phyloP scores from a whole-genome alignment of 2,113 vertebrate species.

The Gymnobelideus leadbeateri region DNA sequence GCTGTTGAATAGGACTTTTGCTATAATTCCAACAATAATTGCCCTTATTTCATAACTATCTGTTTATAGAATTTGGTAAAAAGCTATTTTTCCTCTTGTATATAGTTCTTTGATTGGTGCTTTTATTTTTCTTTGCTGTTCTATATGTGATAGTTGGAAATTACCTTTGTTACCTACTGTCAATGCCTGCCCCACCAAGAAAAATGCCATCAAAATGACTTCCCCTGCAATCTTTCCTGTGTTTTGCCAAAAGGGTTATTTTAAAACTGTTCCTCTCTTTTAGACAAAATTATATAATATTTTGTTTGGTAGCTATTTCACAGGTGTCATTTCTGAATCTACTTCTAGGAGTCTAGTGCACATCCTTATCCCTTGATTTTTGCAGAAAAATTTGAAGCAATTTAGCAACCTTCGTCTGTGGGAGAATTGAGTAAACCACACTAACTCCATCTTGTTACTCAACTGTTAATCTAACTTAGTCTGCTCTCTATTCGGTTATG shows the following conservation, averaged over 20 bases:
- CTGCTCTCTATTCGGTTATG: neutral
- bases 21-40: no score
- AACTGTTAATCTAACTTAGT: neutral
- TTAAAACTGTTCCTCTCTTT: neutral
- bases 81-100: no score
- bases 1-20: no score
- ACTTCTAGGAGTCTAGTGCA: neutral
- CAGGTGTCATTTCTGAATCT: neutral
- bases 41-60: no score
- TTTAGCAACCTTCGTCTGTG: neutral
- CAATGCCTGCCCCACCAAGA: neutral
- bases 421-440: neutral
- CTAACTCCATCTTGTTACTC: neutral
- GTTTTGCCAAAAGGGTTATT: neutral
- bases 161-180: neutral
- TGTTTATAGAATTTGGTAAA: no score
- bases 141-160: no score
- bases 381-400: neutral
- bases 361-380: neutral
- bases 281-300: neutral
- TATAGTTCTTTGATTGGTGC: no score
- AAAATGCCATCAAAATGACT: neutral
- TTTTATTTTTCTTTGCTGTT: no score
- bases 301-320: neutral
- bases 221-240: neutral